Conservation (phyloP, 2,888 invertebrate genomes). For the Tetragonula carbonaria region DNA sequence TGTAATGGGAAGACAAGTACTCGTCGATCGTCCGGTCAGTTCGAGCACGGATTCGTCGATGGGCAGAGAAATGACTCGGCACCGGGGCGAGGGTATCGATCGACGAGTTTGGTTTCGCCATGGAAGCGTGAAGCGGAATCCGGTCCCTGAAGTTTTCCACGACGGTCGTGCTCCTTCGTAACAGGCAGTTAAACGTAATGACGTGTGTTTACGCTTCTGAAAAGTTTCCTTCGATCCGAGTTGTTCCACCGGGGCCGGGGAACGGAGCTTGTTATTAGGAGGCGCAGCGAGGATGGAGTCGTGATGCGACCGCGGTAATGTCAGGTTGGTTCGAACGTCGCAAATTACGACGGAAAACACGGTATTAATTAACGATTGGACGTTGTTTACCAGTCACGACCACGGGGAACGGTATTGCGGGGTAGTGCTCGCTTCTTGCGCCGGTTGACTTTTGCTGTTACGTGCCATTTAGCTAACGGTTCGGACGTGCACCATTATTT, state of each 20-base stretch:
- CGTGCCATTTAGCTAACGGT: slow-evolving; percentile 80
- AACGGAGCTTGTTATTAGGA: slow-evolving; percentile 53
- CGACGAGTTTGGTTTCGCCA: slow-evolving; percentile 20
- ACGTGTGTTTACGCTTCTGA: slow-evolving; percentile 48
- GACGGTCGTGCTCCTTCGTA: slow-evolving; percentile 1
- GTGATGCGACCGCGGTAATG: slow-evolving; percentile 61
- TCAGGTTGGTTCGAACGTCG: slow-evolving; percentile 56
- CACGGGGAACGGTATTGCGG: slow-evolving; percentile 55
- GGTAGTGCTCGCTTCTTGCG: slow-evolving; percentile 50
- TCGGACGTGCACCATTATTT: slow-evolving; percentile 79
- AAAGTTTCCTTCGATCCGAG: slow-evolving; percentile 33
- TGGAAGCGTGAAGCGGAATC: slow-evolving; percentile 20
- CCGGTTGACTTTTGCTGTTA: slow-evolving; percentile 76
- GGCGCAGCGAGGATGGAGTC: slow-evolving; percentile 58
- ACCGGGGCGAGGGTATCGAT: background rate
- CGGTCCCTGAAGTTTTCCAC: slow-evolving; percentile 20
- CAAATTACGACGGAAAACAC: slow-evolving; percentile 65
- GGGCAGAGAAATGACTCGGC: background rate
- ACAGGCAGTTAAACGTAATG: slow-evolving; percentile 46
- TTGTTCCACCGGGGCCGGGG: background rate
- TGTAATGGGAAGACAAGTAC: slow-evolving; percentile 11
- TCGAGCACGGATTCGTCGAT: background rate
- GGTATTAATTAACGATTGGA: slow-evolving; percentile 71
- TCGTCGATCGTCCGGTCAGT: slow-evolving; percentile 41
- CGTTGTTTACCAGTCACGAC: slow-evolving; percentile 69